Conservation (phyloP, 2,797 vertebrate species). For the Phataginus tetradactyla region DNA sequence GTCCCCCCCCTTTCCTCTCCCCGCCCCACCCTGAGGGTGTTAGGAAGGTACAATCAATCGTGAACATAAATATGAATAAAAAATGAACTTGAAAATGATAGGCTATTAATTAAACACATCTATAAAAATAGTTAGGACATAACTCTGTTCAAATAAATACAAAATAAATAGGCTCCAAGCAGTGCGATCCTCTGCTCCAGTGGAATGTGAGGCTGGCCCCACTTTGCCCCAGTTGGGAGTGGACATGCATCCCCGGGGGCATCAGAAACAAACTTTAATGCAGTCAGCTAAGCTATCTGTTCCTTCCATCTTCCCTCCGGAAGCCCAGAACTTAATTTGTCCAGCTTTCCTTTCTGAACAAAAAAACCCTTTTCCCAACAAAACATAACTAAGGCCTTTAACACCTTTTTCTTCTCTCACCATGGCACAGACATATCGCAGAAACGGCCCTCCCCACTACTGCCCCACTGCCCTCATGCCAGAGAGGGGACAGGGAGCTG, state of each 20-base stretch:
- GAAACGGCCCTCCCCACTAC: not conserved
- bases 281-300: constrained; percentile 62
- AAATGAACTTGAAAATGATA: constrained; percentile 85
- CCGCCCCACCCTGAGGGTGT: constrained; percentile 49
- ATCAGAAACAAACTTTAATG: constrained; percentile 66
- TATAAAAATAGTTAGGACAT: constrained; percentile 90
- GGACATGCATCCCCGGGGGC: constrained; percentile 63
- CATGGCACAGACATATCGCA: rapidly evolving
- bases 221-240: constrained; percentile 64
- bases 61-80: constrained; percentile 83
- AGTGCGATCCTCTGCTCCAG: constrained; percentile 76
- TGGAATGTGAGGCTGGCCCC: constrained; percentile 88
- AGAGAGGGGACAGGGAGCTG: not conserved
- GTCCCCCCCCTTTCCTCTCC: not conserved
- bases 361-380: constrained; percentile 45
- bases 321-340: constrained; percentile 46
- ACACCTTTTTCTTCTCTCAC: not conserved
- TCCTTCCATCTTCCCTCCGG: constrained; percentile 60
- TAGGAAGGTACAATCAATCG: constrained; percentile 79
- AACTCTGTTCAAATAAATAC: constrained; percentile 91
- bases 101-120: constrained; percentile 87
- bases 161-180: constrained; percentile 91
- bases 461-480: constrained; percentile 5
- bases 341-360: constrained; percentile 54
- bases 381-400: constrained; percentile 53